Base-by-base conservation (phyloP, 2,797 vertebrate genomes). In the Sciurus vulgaris region DNA sequence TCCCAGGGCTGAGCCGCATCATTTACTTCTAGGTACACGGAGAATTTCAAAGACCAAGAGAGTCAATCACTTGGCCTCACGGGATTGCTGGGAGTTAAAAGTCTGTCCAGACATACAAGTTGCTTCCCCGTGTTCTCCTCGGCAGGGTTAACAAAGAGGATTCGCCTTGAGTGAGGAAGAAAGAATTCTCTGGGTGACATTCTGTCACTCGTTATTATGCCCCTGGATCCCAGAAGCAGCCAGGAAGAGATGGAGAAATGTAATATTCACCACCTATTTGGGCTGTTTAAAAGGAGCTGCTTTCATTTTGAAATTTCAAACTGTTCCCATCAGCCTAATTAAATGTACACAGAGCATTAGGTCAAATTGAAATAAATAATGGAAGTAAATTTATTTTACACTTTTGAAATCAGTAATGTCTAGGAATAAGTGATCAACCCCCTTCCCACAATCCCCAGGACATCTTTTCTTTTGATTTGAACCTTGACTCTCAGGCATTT, bases 161-260 rank as follows among this genome's bases (percentile, higher is more conserved):
- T 91, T 95, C 96, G 89, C 84, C 91, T 61, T 85, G 88, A 74
- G 69, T 70, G 78, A 91, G 11, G 20, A 93, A n/a, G 63, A 95
- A 94, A 95, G 86, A 87, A 56, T 94, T 93, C 61, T 56, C 47
- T 47, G 54, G 88, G 91, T 1, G 81, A 93, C 69, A 65, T 95
- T 93, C 95, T 97, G 91, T 96, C 84, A 76, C 70, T 92, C 89
- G 44, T 74, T 95, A 30, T 70, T 96, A 97, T 86, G 41, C 63
- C 73, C 76, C 11, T 49, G 2, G 28, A 54, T 91, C 72, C 81
- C 81, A 20, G 5, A 76, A 95, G 82, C 87, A 89, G 44, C 88
- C 92, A 97, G 95, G 96, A 97, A 97, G 86, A 95, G 91, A 96
- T 87, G 86, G 92, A 92, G 70, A 98, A 95, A 91, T 94, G 72